Conservation (phyloP, 2,888 invertebrate genomes). For the Frankliniella fusca region DNA sequence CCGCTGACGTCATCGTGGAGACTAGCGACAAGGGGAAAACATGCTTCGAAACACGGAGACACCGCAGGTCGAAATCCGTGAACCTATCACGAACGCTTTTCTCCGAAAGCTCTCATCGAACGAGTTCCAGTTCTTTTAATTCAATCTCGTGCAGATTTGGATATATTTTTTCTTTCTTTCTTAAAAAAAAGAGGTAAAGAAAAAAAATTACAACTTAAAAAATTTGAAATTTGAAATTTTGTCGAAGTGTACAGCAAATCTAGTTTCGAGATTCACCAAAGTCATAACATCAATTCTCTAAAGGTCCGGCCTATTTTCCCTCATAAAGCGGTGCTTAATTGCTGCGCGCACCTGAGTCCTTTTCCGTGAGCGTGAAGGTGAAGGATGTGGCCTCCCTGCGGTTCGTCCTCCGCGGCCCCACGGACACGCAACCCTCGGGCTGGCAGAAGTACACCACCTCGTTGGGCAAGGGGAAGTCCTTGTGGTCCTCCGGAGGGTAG, state of each 20-base stretch:
- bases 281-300: too few relatives aligned
- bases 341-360: conserved; percentile 76
- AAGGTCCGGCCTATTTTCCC: too few relatives aligned
- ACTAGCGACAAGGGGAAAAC: conserved; percentile 4
- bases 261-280: too few relatives aligned
- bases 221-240: too few relatives aligned
- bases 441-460: conserved; percentile 99
- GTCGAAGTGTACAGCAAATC: too few relatives aligned
- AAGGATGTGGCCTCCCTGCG: conserved; percentile 91
- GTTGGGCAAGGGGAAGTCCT: conserved; percentile 93
- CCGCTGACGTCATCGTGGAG: too few relatives aligned
- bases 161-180: too few relatives aligned
- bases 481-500: conserved; percentile 94
- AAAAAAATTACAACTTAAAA: too few relatives aligned
- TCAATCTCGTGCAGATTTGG: neutral
- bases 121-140: neutral
- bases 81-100: too few relatives aligned
- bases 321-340: neutral
- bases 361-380: conserved; percentile 96
- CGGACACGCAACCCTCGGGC: conserved; percentile 94
- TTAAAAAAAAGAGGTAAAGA: too few relatives aligned
- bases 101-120: too few relatives aligned
- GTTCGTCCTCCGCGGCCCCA: conserved; percentile 79
- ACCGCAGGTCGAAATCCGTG: too few relatives aligned
- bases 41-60: neutral